Evolutionary conservation across 2,888 invertebrate genomes (phyloP).

Genomic region (Lamproptera curius): DNA sequence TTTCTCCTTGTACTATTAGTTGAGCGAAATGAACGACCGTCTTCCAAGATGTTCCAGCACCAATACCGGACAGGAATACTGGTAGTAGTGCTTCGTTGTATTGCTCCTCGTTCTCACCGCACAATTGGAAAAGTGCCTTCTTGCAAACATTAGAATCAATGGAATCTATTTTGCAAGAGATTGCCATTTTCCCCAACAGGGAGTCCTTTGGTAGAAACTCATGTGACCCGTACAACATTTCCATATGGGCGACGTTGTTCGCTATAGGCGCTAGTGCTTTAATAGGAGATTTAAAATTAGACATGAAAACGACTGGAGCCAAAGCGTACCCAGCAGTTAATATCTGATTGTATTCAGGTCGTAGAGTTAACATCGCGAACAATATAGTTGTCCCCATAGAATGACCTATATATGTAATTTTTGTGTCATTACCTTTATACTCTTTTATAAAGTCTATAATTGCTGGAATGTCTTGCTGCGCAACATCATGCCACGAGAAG

Average conservation of each 20-base stretch:
- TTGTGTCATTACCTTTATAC: constrained; percentile 44
- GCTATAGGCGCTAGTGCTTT: constrained; percentile 81
- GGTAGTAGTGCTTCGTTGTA: constrained; percentile 84
- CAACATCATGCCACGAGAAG: constrained; percentile 93
- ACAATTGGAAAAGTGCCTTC: constrained; percentile 83
- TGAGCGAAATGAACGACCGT: constrained; percentile 84
- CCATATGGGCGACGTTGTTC: constrained; percentile 77
- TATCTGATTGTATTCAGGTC: constrained; percentile 82
- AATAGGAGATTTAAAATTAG: constrained; percentile 81
- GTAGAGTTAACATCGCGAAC: constrained; percentile 82
- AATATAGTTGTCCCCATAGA: constrained; percentile 93
- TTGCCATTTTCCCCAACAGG: constrained; percentile 75
- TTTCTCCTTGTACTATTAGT: constrained; percentile 65
- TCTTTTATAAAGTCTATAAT: constrained; percentile 82
- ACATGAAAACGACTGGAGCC: constrained; percentile 83
- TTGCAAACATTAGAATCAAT: constrained; percentile 80
- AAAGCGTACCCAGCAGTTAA: constrained; percentile 81
- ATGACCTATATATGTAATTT: constrained; percentile 89
- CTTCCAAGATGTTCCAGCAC: constrained; percentile 87
- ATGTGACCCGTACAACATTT: constrained; percentile 81
- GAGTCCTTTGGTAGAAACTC: constrained; percentile 85
- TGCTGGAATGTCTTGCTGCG: constrained; percentile 90
- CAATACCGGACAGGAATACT: constrained; percentile 82
- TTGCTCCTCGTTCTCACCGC: constrained; percentile 83
- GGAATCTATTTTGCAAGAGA: constrained; percentile 68